A percentile compares a stretch with the other conserved stretches of the same genome.
Evolutionary conservation across 2,888 invertebrate genomes (phyloP).

Genomic region (Drosophila limbata): DNA sequence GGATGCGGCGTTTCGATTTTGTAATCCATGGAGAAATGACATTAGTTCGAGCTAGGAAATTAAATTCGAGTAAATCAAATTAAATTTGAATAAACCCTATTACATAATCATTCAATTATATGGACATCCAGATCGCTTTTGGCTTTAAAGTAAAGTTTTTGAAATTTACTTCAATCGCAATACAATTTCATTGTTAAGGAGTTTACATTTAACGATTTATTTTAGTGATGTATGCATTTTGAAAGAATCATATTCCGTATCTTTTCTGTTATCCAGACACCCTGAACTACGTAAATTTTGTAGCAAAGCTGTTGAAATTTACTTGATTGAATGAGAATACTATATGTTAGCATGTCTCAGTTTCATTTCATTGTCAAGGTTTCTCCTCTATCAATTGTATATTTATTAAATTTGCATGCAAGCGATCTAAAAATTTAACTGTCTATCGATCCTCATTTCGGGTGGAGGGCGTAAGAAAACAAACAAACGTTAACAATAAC

Average conservation of each 20-base stretch:
- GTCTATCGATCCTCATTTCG: slow-evolving; percentile 1
- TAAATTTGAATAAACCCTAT: background rate
- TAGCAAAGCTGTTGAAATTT: background rate
- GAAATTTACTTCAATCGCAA: no score
- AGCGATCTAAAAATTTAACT: slow-evolving; percentile 1
- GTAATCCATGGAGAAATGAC: slow-evolving; percentile 1
- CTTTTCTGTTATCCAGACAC: background rate
- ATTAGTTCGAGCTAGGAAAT: slow-evolving; percentile 1
- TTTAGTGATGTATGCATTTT: background rate
- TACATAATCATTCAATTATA: background rate
- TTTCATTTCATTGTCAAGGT: slow-evolving; percentile 1
- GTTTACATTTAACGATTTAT: no score
- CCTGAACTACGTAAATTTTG: background rate
- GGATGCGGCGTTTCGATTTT: background rate
- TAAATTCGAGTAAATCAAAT: no score
- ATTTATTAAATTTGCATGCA: background rate
- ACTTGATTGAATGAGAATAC: background rate
- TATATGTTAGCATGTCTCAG: background rate
- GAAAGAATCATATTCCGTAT: background rate
- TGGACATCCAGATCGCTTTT: no score
- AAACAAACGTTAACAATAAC: slow-evolving; percentile 19
- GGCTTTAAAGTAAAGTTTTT: no score
- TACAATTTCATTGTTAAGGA: no score
- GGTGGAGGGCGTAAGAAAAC: background rate
- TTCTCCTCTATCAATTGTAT: background rate